Evolutionary conservation across 2,888 invertebrate species (phyloP).

Genomic region (Ophion ellenae): DNA sequence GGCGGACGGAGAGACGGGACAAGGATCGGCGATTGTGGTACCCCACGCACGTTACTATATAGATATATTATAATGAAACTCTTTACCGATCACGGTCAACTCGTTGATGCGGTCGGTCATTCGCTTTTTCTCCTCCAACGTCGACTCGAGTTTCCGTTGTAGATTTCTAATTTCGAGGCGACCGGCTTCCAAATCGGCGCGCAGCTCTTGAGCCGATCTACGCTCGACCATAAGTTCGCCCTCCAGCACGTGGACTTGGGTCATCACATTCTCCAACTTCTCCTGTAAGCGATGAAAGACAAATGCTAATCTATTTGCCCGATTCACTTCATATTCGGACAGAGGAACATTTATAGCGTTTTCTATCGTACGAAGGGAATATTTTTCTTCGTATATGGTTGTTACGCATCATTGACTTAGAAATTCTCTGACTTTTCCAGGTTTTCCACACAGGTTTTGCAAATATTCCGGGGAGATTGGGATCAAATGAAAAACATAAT

Average conservation of each 20-base stretch:
- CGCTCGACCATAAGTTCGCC: slow-evolving; percentile 83
- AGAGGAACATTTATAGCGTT: too few species aligned
- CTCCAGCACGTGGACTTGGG: slow-evolving; percentile 84
- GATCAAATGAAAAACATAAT: too few species aligned
- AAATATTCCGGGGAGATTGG: too few species aligned
- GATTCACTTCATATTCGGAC: background rate
- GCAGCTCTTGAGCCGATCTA: slow-evolving; percentile 83
- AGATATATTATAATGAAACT: slow-evolving; percentile 42
- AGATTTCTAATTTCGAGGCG: slow-evolving; percentile 86
- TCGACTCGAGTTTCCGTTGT: slow-evolving; percentile 85
- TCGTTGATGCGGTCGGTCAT: slow-evolving; percentile 86
- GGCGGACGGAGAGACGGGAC: slow-evolving; percentile 2
- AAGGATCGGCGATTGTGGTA: background rate
- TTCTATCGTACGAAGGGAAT: background rate
- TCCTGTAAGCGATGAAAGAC: slow-evolving; percentile 77
- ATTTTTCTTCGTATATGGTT: background rate
- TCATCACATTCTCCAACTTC: slow-evolving; percentile 83
- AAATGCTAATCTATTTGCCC: background rate
- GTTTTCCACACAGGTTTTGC: too few species aligned
- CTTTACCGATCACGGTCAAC: slow-evolving; percentile 86
- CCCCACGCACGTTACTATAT: background rate
- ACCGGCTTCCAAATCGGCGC: slow-evolving; percentile 84
- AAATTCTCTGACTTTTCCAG: too few species aligned
- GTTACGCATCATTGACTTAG: too few species aligned
- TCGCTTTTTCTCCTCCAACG: slow-evolving; percentile 85